Base-by-base conservation (phyloP, 2,113 vertebrate species). In the Halichoerus grypus region DNA sequence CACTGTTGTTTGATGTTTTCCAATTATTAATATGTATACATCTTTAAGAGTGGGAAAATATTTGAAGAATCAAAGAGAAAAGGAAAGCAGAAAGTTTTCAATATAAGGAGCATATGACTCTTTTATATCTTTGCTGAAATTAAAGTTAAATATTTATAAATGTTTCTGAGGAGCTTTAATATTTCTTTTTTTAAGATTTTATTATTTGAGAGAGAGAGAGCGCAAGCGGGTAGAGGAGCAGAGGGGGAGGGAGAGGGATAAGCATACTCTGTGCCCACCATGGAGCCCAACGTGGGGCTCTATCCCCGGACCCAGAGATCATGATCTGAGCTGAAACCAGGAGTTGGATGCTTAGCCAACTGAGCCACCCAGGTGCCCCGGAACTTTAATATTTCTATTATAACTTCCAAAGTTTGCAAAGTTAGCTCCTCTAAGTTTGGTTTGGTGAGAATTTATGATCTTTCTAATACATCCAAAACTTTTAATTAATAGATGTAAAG, bases 1-100 rank as follows among this genome's bases (percentile, higher is more conserved):
- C 31, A 82, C 15, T 24, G 24, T 88, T 87, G 59, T 95, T 97
- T 95, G 89, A 93, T 95, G 79, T 72, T 93, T 92, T 71, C 79
- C 89, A 49, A 93, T 93, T 85, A 86, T 92, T 96, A 92, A 57
- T 83, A 69, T 76, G 83, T 97, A 51, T 55, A 71, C 22, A 53
- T 71, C n/a, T 96, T 94, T 93, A 83, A 79, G 95, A 77, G 83
- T 69, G 53, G 87, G 79, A 49, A 76, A 74, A 28, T 87, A 49
- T 86, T 94, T 82, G 74, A 97, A 97, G 39, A 82, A 89, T 82
- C 81, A 87, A 80, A 93, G 39, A 84, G 21, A 81, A 94, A 16
- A 74, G 69, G 92, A n/a, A 79, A 88, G 42, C 33, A 92, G 55
- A 85, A 87, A 87, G 15, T 91, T 96, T 92, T 80, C 59, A 79